phyloP scores from a whole-genome alignment of 2,113 vertebrate species.

The Halcyon senegalensis region DNA sequence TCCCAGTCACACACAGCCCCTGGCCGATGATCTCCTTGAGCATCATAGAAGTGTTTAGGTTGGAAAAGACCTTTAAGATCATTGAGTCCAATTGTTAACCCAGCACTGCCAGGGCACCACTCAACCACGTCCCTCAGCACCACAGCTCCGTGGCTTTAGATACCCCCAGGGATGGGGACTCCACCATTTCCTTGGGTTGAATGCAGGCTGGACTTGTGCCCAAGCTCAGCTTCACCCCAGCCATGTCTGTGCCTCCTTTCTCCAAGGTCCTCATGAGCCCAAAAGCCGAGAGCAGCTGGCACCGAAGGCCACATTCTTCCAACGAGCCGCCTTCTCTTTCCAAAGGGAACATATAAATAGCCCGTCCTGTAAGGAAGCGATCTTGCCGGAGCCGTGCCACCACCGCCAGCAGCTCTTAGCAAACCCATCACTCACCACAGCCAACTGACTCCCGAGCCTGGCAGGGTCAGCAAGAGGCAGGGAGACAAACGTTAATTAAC shows the following conservation, averaged over 20 bases:
- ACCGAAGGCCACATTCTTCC: not conserved
- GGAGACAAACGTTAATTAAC: conserved; percentile 18
- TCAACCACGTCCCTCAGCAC: not conserved
- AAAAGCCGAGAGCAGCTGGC: not conserved
- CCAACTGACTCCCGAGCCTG: not conserved
- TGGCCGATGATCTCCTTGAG: not conserved
- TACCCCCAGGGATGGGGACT: not conserved
- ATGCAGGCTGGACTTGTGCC: not conserved
- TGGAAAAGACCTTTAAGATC: not conserved
- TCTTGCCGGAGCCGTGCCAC: not conserved
- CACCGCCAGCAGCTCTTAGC: not conserved
- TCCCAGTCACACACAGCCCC: not conserved
- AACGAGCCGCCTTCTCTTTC: not conserved
- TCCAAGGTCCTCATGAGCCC: not conserved
- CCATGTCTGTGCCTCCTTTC: not conserved
- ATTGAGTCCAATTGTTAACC: not conserved
- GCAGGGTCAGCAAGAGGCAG: conserved; percentile 8
- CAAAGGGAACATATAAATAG: conserved; percentile 2
- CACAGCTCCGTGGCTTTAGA: not conserved
- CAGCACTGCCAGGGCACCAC: not conserved
- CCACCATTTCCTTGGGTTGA: not conserved
- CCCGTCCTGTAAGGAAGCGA: not conserved
- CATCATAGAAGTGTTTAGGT: not conserved
- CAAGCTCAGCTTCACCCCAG: not conserved
- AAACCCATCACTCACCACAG: not conserved